Percentiles rank a stretch among this genome's conserved stretches.
phyloP scores from a whole-genome alignment of 1,140 invertebrate species.

The Leucophenga varia region DNA sequence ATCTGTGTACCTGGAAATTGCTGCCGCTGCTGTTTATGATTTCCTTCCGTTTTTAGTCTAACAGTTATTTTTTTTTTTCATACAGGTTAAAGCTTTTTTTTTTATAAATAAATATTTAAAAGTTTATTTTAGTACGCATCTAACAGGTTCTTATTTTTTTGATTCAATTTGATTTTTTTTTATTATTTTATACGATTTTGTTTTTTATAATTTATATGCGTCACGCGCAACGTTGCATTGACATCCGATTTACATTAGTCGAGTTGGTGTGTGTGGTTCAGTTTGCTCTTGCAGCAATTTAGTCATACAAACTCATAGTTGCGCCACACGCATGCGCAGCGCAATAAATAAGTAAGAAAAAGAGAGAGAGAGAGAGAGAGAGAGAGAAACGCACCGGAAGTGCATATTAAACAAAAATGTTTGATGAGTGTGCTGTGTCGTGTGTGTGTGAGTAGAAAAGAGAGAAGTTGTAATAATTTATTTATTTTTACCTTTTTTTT shows the following conservation, averaged over 20 bases:
- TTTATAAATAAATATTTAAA: slow-evolving; percentile 10
- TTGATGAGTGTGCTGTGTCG: too few species aligned
- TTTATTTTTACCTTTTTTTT: too few species aligned
- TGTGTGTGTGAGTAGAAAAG: too few species aligned
- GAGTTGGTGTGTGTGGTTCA: too few species aligned
- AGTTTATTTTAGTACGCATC: slow-evolving; percentile 26
- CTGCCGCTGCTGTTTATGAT: slow-evolving; percentile 40
- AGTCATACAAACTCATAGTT: too few species aligned
- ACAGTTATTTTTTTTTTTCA: slow-evolving; percentile 44
- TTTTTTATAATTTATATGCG: slow-evolving; percentile 46
- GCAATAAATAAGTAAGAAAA: too few species aligned
- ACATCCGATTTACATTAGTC: slow-evolving; percentile 56
- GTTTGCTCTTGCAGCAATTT: too few species aligned
- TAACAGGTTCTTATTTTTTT: slow-evolving; percentile 39
- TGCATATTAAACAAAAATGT: too few species aligned
- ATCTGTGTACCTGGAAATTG: too few species aligned
- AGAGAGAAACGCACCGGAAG: slow-evolving; percentile 27
- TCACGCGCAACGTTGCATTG: slow-evolving; percentile 43
- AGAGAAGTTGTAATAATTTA: too few species aligned
- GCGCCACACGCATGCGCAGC: background rate
- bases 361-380: slow-evolving; percentile 8
- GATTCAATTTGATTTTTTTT: slow-evolving; percentile 9
- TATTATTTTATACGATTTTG: too few species aligned
- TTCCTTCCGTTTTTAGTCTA: slow-evolving; percentile 49
- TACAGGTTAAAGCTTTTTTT: too few species aligned